Percentiles rank a stretch among this genome's conserved stretches.
Conservation (phyloP, 2,113 vertebrate species). For the Channa argus region DNA sequence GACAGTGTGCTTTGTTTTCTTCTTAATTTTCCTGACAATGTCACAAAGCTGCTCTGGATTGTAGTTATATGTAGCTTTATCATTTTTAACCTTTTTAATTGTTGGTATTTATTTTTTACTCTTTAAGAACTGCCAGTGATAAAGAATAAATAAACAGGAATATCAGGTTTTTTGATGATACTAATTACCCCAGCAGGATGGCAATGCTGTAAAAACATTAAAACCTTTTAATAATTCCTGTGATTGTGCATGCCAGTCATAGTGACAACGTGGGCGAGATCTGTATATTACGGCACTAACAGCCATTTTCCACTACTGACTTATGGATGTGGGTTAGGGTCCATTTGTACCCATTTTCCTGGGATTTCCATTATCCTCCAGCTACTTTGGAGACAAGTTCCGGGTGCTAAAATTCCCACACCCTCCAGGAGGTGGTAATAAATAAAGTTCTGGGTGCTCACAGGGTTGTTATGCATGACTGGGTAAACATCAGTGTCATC, state of each 20-base stretch:
- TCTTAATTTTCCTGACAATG: background rate
- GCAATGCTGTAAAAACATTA: background rate
- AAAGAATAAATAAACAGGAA: background rate
- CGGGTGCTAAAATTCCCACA: too few species aligned
- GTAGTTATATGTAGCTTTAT: background rate
- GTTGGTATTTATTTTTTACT: too few species aligned
- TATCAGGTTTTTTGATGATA: background rate
- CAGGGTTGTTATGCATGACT: too few species aligned
- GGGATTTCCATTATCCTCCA: too few species aligned
- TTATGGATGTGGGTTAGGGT: too few species aligned
- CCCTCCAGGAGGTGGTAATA: too few species aligned
- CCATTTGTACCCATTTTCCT: too few species aligned
- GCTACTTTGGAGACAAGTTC: too few species aligned
- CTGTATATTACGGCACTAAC: background rate
- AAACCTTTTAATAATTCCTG: constrained; percentile 6
- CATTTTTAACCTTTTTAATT: background rate
- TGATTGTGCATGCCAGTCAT: background rate
- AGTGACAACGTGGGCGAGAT: background rate
- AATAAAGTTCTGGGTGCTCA: too few species aligned
- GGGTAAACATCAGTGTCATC: too few species aligned
- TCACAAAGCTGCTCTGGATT: background rate
- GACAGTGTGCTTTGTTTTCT: background rate
- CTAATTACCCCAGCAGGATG: background rate
- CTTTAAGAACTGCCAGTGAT: too few species aligned
- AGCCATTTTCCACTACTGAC: background rate